These are phyloP conservation scores for Stenolophus ochropezus DNA, from an alignment of 2,888 invertebrate species.

Conservation along the genomic window DNA sequence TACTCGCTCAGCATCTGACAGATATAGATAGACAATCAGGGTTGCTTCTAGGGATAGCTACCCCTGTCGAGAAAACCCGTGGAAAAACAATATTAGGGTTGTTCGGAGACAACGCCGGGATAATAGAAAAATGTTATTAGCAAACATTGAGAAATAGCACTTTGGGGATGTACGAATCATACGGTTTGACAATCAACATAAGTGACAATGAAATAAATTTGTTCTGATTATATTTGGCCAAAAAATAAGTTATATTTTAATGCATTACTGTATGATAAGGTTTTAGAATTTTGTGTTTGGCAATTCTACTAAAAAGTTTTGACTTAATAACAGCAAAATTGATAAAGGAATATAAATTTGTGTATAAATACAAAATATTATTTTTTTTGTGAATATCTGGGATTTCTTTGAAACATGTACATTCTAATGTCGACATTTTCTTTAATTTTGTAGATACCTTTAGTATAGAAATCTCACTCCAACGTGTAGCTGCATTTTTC, in stretches of 20 bases:
- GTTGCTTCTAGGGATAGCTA: neutral
- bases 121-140: constrained; percentile 43
- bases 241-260: neutral
- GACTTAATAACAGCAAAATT: too few species aligned
- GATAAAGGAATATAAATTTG: too few species aligned
- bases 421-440: too few species aligned
- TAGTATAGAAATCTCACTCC: too few species aligned
- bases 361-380: too few species aligned
- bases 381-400: too few species aligned
- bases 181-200: neutral
- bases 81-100: constrained; percentile 43
- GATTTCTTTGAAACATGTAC: too few species aligned
- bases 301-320: too few species aligned
- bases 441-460: too few species aligned
- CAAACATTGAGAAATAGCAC: constrained; percentile 6
- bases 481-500: too few species aligned
- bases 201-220: neutral
- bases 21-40: constrained; percentile 37
- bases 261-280: too few species aligned
- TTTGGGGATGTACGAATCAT: neutral
- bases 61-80: neutral
- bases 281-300: too few species aligned
- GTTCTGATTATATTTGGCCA: neutral
- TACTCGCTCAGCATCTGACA: constrained; percentile 28
- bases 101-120: neutral